Evolutionary conservation across 2,113 vertebrate genomes (phyloP).

Genomic region (Rhabdomys dilectus): DNA sequence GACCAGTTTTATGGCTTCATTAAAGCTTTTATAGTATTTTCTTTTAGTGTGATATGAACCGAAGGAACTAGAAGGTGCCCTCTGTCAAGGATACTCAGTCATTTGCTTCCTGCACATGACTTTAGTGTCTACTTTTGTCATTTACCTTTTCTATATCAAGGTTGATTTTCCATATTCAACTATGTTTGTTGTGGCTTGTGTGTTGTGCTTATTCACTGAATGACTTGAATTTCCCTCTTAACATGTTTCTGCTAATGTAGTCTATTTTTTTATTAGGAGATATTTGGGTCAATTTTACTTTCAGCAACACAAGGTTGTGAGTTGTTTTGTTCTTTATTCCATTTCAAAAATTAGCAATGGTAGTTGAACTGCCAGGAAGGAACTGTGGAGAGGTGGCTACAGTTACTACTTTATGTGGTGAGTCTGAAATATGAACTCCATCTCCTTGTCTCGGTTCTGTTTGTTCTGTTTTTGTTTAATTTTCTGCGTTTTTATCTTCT

Average conservation of each 20-base stretch:
- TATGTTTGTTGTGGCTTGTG: constrained; percentile 2
- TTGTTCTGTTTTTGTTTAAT: not conserved
- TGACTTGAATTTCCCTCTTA: constrained; percentile 43
- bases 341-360: not conserved
- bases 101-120: not conserved
- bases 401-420: not conserved
- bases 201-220: constrained; percentile 38
- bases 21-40: constrained; percentile 75
- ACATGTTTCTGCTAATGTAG: constrained; percentile 9
- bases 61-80: constrained; percentile 63
- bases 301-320: not conserved
- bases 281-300: constrained; percentile 57
- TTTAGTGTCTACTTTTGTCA: not conserved
- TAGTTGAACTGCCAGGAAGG: not conserved
- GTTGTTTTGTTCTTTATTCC: not conserved
- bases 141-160: constrained; percentile 25
- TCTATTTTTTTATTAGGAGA: constrained; percentile 44
- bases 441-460: not conserved
- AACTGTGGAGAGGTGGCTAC: not conserved
- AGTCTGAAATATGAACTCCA: not conserved
- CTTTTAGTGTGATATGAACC: constrained; percentile 55
- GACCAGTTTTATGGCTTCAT: constrained; percentile 76
- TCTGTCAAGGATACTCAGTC: constrained; percentile 13
- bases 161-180: constrained; percentile 40
- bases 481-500: not conserved